Base-by-base conservation (phyloP, 2,113 vertebrate genomes). In the Serilophus lunatus region DNA sequence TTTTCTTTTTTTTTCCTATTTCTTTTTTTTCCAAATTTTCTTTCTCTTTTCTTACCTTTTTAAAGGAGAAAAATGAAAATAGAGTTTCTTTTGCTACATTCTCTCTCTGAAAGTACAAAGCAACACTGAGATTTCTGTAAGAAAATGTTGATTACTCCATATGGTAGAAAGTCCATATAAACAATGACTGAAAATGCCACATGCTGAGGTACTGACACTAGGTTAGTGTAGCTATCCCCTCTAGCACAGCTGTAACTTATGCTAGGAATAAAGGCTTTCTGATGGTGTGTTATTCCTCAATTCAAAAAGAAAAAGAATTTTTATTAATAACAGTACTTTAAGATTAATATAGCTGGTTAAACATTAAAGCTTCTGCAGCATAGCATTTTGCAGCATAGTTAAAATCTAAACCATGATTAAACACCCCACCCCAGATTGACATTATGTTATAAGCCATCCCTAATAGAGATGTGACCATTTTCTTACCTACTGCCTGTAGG, bases 131-230 rank as follows among this genome's bases (percentile, higher is more conserved):
- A 23, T 65, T 80, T 93, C 83, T 92, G 33, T 22, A 81, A 54
- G 59, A 83, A 95, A 90, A 83, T 63, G 66, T 77, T 92, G 71
- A 74, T 94, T 88, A 92, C 82, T 93, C 79, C 90, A 70, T 93
- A 86, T 94, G 72, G 54, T 57, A 83, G 63, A 88, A 93, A 94
- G 92, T 70, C 82, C 76, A 59, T 5, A 0, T 92, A 93, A 92
- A 93, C 88, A 86, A 79, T 74, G 79, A 88, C 95, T 88, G 85
- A 94, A 93, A 92, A 96, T 66, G 79, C 93, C 92, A 70, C 92
- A 90, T 88, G 92, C 94, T 5, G 68, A 93, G 94, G 65, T 2
- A 74, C 69, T 75, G 91, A 94, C 86, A 88, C 72, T 54, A 54
- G 61, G 86, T 93, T 88, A 90, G 59, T 42, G 42, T 59, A 83